Evolutionary conservation across 2,797 vertebrate genomes (phyloP), one percentile per base, ranked within the genome.

Genomic region (Lithobates sylvaticus): DNA sequence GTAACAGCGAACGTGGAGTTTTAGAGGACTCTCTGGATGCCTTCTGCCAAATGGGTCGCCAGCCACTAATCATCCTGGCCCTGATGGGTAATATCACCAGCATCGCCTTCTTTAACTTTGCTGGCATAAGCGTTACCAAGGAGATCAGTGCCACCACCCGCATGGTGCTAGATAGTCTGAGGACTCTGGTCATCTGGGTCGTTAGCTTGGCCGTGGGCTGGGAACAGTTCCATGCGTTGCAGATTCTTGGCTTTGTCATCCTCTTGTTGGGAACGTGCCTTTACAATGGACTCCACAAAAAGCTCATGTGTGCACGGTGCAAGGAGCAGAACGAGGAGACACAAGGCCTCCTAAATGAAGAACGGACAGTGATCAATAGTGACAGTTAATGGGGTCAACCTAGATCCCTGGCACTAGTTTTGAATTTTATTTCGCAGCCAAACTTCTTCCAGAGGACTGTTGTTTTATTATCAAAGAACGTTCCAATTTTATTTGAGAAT

Each of bases 61-160:
- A 93, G 44, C 97, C 98, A 0, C 95, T 98, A 44, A 97, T 98
- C 44, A 5, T 95, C 0, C 3, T 98, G 88, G 97, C 97, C 0
- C 92, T 98, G 84, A 91, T 97, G 88, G 97, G 96, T 34, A 99
- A 98, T 94, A 96, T 96, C 0, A 93, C 96, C 89, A 99, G 97
- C 93, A 99, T 99, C 6, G 96, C 97, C 85, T 99, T 98, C 95
- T 99, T 99, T 93, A 99, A 99, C 93, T 98, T 98, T 0, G 97
- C 97, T 0, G 97, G 97, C 67, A 95, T 99, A 94, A 98, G 97
- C 0, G 97, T 99, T 90, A 99, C 97, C 50, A 99, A 97, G 82
- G 98, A 99, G 91, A 96, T 98, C 88, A 98, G 97, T 4, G 98
- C 97, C 92, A 99, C 98, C 91, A 98, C 97, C 4, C 96, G 97